Conservation (phyloP, 2,113 vertebrate species). For the Aspidoscelis tigris region DNA sequence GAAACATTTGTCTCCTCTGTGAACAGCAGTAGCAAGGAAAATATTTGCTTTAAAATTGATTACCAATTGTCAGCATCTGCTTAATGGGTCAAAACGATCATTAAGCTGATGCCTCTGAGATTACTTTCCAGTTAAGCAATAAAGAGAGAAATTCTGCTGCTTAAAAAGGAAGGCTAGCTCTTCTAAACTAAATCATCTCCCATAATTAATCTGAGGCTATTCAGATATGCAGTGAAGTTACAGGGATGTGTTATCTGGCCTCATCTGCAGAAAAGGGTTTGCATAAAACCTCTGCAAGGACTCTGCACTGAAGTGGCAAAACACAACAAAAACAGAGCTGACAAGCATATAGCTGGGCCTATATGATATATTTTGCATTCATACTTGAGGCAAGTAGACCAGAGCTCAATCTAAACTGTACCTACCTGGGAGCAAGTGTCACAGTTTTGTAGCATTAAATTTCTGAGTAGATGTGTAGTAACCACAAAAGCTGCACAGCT, state of each 20-base stretch:
- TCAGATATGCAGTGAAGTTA: not conserved
- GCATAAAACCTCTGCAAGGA: not conserved
- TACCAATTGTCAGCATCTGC: not conserved
- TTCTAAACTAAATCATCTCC: not conserved
- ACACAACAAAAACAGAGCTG: too few relatives aligned
- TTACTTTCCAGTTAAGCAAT: conserved; percentile 1
- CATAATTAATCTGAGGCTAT: not conserved
- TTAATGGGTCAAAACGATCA: conserved; percentile 1
- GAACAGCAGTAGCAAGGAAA: not conserved
- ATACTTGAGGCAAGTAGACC: too few relatives aligned
- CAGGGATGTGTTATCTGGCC: too few relatives aligned
- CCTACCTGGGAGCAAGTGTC: too few relatives aligned
- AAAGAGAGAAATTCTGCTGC: not conserved
- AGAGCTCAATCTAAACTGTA: too few relatives aligned
- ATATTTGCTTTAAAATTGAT: not conserved
- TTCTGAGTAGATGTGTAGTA: too few relatives aligned
- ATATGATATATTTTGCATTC: too few relatives aligned
- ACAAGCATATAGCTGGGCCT: too few relatives aligned
- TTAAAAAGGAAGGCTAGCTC: not conserved
- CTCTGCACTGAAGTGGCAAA: too few relatives aligned
- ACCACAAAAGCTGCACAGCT: too few relatives aligned
- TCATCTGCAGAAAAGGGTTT: not conserved
- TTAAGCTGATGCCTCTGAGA: not conserved
- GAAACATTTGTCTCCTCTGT: not conserved
- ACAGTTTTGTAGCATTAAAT: too few relatives aligned